Base-by-base conservation (phyloP, 2,888 invertebrate genomes). In the Orthosia gracilis region DNA sequence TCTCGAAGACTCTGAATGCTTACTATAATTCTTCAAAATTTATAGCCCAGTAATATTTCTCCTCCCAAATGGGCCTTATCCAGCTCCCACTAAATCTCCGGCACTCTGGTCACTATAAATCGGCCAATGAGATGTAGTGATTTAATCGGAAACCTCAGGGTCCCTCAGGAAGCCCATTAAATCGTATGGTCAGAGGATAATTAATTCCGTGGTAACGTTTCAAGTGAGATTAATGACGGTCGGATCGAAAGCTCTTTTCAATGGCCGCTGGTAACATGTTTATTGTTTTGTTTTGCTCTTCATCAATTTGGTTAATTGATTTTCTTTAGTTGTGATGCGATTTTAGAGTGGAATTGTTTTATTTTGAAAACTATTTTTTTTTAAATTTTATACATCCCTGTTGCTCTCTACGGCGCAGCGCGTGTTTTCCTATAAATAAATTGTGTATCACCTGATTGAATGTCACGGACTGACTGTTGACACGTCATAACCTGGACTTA, bases 111-210 rank as follows among this genome's bases (percentile, higher is more conserved):
- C 94, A 94, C 94, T 94, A 96, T 96, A 96, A 96, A 96, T 96
- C 94, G 95, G 92, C 95, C 94, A 95, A 96, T 95, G 96, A 96
- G 96, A 94, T 94, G 94, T 95, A 94, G 95, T 96, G 96, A 96
- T 96, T 96, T 96, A 96, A 96, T 96, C 96, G 95, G 95, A 92
- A 94, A 94, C 95, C 96, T 94, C 94, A 91, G 92, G 91, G 94
- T 94, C 93, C 94, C 95, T 91, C 91, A 94, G 96, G 96, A 96
- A 94, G 94, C 94, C 95, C 96, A 96, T 96, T 96, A 96, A 95
- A 96, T 94, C 95, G 95, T 96, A 96, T 96, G 96, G 96, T 96
- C 96, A 96, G 92, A 91, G 96, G 95, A 95, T 96, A 96, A 96
- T 96, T 96, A 96, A 96, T 96, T 96, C 95, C 89, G 94, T 90